Percentiles rank a stretch among this genome's conserved stretches.
Conservation (phyloP, 2,888 invertebrate genomes). For the Drosophila neotestacea region DNA sequence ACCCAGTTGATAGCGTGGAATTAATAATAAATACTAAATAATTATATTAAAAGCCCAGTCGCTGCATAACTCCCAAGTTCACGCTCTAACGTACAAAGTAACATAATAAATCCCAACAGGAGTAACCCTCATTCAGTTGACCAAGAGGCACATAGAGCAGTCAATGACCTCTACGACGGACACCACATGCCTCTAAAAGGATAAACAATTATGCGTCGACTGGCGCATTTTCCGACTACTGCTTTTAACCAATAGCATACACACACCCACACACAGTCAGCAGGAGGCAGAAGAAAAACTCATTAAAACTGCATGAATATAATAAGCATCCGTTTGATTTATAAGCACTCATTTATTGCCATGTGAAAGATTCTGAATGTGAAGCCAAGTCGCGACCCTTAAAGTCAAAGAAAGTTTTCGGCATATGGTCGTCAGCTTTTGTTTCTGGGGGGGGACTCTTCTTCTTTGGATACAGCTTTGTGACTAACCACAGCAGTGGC, state of each 20-base stretch:
- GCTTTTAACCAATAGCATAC: slow-evolving; percentile 9
- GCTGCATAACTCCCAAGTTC: not conserved
- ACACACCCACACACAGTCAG: slow-evolving; percentile 37
- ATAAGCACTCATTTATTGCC: slow-evolving; percentile 73
- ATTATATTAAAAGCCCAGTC: slow-evolving; percentile 8
- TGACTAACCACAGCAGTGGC: slow-evolving; percentile 65
- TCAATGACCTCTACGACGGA: slow-evolving; percentile 55
- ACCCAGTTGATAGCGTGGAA: not conserved
- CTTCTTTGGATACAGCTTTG: slow-evolving; percentile 29
- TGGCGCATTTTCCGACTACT: slow-evolving; percentile 47
- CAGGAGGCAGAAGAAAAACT: slow-evolving; percentile 55
- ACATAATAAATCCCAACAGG: not conserved
- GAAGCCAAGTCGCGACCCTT: slow-evolving; percentile 46
- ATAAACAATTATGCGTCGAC: slow-evolving; percentile 71
- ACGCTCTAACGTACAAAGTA: not conserved
- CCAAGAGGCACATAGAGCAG: slow-evolving; percentile 32
- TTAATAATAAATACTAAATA: not conserved
- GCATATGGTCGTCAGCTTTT: slow-evolving; percentile 64
- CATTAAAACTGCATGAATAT: slow-evolving; percentile 82
- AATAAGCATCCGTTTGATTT: slow-evolving; percentile 77
- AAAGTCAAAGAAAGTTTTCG: slow-evolving; percentile 41
- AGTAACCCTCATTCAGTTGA: slow-evolving; percentile 24
- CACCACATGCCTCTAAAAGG: slow-evolving; percentile 54
- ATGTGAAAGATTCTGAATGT: slow-evolving; percentile 3
- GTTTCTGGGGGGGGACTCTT: slow-evolving; percentile 9